Evolutionary conservation across 2,888 invertebrate species (phyloP).

Genomic region (Xestia ashworthii): DNA sequence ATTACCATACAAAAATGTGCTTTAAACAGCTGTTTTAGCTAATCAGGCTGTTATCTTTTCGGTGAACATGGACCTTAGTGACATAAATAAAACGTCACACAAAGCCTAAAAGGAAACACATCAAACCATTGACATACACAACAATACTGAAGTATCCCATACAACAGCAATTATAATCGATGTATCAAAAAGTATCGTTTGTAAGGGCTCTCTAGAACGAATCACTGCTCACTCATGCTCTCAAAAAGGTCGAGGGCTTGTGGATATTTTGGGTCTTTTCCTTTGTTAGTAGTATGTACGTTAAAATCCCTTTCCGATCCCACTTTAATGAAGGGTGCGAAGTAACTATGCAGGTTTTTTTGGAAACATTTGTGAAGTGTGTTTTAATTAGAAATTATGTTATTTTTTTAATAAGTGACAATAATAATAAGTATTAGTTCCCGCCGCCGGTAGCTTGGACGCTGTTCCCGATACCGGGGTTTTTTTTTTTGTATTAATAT

Average conservation of each 20-base stretch:
- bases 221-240: conserved; percentile 64
- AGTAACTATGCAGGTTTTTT: conserved; percentile 26
- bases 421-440: neutral
- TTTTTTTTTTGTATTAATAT: too few species aligned
- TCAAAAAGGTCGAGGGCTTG: conserved; percentile 62
- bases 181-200: conserved; percentile 47
- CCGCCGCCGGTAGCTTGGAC: too few species aligned
- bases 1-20: too few species aligned
- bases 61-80: too few species aligned
- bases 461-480: too few species aligned
- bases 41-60: too few species aligned
- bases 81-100: neutral
- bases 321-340: conserved; percentile 56
- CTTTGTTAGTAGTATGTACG: conserved; percentile 55
- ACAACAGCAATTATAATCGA: conserved; percentile 54
- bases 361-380: neutral
- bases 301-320: conserved; percentile 56
- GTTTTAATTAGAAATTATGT: neutral
- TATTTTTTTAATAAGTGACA: neutral
- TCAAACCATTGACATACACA: conserved; percentile 28
- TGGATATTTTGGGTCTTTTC: conserved; percentile 53
- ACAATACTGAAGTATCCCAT: conserved; percentile 35
- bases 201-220: conserved; percentile 47
- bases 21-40: too few species aligned
- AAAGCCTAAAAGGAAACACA: conserved; percentile 29